A percentile compares a stretch with the other conserved stretches of the same genome.
Evolutionary conservation across 2,797 vertebrate species (phyloP).

Genomic region (Epinephelus coioides): DNA sequence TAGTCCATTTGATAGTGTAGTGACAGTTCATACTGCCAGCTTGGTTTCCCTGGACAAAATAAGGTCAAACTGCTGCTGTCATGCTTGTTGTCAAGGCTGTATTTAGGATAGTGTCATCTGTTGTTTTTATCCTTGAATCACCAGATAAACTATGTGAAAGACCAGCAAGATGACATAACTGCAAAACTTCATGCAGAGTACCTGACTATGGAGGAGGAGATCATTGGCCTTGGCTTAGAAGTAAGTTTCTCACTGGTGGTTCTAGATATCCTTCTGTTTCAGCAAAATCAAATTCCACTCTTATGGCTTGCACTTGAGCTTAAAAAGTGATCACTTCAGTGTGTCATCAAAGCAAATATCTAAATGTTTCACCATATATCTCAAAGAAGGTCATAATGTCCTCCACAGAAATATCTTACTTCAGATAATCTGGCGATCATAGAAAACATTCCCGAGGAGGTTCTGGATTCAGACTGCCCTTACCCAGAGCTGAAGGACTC

Average conservation of each 20-base stretch:
- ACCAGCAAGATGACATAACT: constrained; percentile 85
- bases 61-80: constrained; percentile 2
- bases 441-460: constrained; percentile 82
- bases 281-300: neutral
- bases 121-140: constrained; percentile 30
- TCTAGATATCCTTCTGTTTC: constrained; percentile 1
- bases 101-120: neutral
- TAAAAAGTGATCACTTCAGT: neutral
- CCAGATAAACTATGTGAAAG: constrained; percentile 90
- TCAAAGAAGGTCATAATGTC: constrained; percentile 15
- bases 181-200: constrained; percentile 85
- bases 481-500: constrained; percentile 89
- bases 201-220: constrained; percentile 83
- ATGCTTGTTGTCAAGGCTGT: constrained; percentile 18
- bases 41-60: constrained; percentile 8
- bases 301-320: neutral
- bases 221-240: constrained; percentile 76
- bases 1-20: neutral
- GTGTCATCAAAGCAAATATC: constrained; percentile 14
- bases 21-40: neutral
- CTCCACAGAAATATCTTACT: constrained; percentile 73
- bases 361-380: constrained; percentile 3
- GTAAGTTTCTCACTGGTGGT: constrained; percentile 55
- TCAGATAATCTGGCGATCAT: constrained; percentile 59
- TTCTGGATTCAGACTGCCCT: constrained; percentile 88